phyloP scores from a whole-genome alignment of 2,888 invertebrate species.

The Acrobasis consociella region DNA sequence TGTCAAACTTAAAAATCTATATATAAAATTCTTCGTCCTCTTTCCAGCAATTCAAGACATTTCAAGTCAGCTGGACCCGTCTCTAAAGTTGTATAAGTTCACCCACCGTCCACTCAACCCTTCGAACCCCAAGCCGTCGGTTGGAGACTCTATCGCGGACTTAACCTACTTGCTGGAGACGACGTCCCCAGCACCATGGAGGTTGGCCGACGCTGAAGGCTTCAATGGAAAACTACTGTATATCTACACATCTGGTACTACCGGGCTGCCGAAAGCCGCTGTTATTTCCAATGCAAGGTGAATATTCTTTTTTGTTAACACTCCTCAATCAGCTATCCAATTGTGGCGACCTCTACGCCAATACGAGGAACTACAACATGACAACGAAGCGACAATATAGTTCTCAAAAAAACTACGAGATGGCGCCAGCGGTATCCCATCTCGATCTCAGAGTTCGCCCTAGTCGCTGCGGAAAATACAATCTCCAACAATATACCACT shows the following conservation, averaged over 20 bases:
- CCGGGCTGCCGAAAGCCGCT: conserved; percentile 98
- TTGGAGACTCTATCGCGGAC: conserved; percentile 78
- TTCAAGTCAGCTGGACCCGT: conserved; percentile 84
- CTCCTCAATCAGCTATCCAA: too few species aligned
- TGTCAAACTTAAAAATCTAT: too few species aligned
- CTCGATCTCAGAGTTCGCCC: too few species aligned
- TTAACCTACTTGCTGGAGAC: conserved; percentile 83
- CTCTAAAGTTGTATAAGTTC: conserved; percentile 86
- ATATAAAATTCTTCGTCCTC: too few species aligned
- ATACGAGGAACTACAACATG: too few species aligned
- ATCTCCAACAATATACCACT: too few species aligned
- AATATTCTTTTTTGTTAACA: conserved; percentile 13
- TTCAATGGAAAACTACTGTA: conserved; percentile 94
- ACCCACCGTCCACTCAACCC: conserved; percentile 58
- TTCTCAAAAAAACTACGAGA: too few species aligned
- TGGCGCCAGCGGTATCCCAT: too few species aligned
- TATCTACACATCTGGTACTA: conserved; percentile 99
- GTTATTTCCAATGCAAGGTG: conserved; percentile 97
- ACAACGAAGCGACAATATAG: too few species aligned
- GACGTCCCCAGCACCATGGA: conserved; percentile 80
- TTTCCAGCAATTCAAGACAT: conserved; percentile 88
- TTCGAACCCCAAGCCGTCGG: conserved; percentile 39
- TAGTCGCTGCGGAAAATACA: too few species aligned
- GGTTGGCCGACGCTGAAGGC: conserved; percentile 82
- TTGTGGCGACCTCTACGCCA: too few species aligned